These are phyloP conservation scores for Bovichtus variegatus DNA, from an alignment of 2,797 vertebrate genomes.

Conservation along the genomic window DNA sequence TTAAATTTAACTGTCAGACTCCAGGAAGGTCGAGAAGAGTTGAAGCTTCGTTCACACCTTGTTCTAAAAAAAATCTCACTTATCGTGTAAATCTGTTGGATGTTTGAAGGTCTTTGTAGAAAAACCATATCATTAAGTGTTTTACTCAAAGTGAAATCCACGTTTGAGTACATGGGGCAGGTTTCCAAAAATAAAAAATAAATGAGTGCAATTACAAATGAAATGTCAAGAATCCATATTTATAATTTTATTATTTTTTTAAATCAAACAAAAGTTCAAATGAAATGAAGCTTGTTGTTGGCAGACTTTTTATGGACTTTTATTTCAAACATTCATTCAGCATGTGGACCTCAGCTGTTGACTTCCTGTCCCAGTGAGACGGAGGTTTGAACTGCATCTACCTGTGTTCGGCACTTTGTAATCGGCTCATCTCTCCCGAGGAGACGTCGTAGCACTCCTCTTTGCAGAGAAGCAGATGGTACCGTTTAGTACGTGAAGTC, in stretches of 20 bases:
- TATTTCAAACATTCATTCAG: not conserved
- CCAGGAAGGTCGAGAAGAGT: not conserved
- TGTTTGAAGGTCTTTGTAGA: not conserved
- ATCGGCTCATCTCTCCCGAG: slow-evolving; percentile 3
- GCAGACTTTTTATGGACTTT: not conserved
- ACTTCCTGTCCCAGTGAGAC: not conserved
- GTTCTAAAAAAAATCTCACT: not conserved
- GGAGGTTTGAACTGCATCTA: not conserved
- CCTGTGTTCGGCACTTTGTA: slow-evolving; percentile 28
- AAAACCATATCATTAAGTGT: not conserved
- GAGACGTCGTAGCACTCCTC: slow-evolving; percentile 11
- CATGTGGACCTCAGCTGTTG: not conserved
- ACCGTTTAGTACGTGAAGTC: slow-evolving; percentile 1
- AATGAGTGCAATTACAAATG: not conserved
- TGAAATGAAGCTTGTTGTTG: not conserved
- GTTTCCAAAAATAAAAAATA: slow-evolving; percentile 24
- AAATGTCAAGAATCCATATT: not conserved
- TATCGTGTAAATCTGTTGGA: not conserved
- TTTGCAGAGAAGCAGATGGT: slow-evolving; percentile 5
- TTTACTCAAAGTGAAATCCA: not conserved
- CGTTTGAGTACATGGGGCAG: not conserved
- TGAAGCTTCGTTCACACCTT: not conserved
- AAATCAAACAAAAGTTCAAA: not conserved
- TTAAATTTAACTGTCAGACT: not conserved
- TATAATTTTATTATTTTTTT: not conserved